phyloP scores from a whole-genome alignment of 2,113 vertebrate species.

The Mormyrus iriodes region DNA sequence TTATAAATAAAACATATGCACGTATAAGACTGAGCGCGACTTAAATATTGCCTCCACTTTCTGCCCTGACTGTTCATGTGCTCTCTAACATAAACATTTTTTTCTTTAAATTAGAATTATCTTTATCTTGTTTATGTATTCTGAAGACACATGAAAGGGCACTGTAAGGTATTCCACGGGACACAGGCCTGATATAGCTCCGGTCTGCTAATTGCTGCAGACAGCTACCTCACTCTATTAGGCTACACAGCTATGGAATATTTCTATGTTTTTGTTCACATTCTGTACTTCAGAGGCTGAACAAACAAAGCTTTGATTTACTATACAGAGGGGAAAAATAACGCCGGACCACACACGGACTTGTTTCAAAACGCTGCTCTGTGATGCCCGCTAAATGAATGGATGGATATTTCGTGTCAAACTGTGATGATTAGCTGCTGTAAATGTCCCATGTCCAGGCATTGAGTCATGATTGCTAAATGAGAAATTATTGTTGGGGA shows the following conservation, averaged over 20 bases:
- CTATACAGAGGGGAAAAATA: not conserved
- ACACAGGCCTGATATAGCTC: not conserved
- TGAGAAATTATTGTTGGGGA: not conserved
- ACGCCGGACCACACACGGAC: not conserved
- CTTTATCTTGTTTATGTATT: conserved; percentile 15
- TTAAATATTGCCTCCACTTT: not conserved
- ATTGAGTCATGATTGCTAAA: not conserved
- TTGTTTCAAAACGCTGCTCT: not conserved
- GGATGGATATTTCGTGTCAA: not conserved
- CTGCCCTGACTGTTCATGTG: not conserved
- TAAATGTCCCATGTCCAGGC: not conserved
- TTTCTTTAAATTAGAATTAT: conserved; percentile 17
- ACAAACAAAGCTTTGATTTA: conserved; percentile 13
- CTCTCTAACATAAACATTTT: not conserved
- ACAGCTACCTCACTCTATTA: not conserved
- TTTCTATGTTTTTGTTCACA: not conserved
- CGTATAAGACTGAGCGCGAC: not conserved
- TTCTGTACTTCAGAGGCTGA: conserved; percentile 2
- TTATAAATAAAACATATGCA: conserved; percentile 8
- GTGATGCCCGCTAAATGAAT: not conserved
- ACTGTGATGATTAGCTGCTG: not conserved
- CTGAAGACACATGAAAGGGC: not conserved
- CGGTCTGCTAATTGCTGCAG: not conserved
- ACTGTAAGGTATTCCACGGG: not conserved
- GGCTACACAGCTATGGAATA: not conserved